Percentiles rank a stretch among this genome's conserved stretches.
phyloP scores from a whole-genome alignment of 2,113 vertebrate species.

The Leucopsar rothschildi region DNA sequence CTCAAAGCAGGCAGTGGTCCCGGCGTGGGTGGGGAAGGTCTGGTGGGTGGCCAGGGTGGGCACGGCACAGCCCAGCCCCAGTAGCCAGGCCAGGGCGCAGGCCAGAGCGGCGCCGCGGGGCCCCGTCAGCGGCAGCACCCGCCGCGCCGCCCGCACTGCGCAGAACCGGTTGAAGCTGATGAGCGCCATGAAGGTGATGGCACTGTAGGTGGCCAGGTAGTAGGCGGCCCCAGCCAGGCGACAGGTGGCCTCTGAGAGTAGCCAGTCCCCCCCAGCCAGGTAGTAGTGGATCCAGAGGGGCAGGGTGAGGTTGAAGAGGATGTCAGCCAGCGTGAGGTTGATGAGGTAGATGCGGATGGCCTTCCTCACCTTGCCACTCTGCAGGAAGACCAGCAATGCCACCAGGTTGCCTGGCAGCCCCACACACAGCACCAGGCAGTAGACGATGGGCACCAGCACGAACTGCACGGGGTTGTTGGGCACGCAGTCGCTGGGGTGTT shows the following conservation, averaged over 20 bases:
- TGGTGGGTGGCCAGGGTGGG: conserved; percentile 47
- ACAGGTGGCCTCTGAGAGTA: conserved; percentile 42
- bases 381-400: conserved; percentile 54
- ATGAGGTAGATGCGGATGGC: conserved; percentile 70
- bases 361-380: conserved; percentile 37
- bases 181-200: conserved; percentile 62
- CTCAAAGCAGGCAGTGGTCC: conserved; percentile 54
- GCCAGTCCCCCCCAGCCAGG: conserved; percentile 52
- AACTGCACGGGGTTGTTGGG: conserved; percentile 21
- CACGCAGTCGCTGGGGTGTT: not conserved
- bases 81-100: conserved; percentile 40
- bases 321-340: conserved; percentile 62
- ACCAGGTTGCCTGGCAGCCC: conserved; percentile 63
- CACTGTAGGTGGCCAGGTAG: conserved; percentile 51
- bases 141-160: not conserved
- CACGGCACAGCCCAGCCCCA: conserved; percentile 42
- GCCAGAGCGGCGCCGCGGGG: not conserved
- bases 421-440: conserved; percentile 61
- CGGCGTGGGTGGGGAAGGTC: not conserved
- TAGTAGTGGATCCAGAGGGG: conserved; percentile 70
- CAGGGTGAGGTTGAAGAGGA: conserved; percentile 69
- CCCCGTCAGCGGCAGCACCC: not conserved
- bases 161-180: conserved; percentile 58
- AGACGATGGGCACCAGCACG: conserved; percentile 13
- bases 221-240: conserved; percentile 49